These are phyloP conservation scores for Apamea epomidion DNA, from an alignment of 2,888 invertebrate species.

Conservation along the genomic window DNA sequence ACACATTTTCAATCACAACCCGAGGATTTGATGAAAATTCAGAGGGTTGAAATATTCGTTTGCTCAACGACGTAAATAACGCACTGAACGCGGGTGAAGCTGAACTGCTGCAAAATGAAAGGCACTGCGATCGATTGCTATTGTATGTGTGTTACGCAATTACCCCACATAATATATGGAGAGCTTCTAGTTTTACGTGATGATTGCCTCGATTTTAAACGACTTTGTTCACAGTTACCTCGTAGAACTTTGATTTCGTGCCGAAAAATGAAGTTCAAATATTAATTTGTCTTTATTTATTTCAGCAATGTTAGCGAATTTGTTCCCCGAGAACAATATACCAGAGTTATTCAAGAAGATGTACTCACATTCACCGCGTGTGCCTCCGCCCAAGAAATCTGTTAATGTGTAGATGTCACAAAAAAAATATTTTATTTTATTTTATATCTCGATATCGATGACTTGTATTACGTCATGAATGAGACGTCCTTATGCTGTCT, in stretches of 20 bases:
- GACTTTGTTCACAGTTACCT: too few species aligned
- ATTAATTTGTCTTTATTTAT: conserved; percentile 44
- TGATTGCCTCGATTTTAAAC: too few species aligned
- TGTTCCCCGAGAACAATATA: conserved; percentile 95
- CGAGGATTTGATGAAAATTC: too few species aligned
- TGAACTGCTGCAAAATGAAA: too few species aligned
- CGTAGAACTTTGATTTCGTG: background rate
- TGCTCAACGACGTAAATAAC: too few species aligned
- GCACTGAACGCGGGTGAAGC: too few species aligned
- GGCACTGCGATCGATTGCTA: too few species aligned
- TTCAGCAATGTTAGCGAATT: conserved; percentile 91
- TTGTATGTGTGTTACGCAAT: too few species aligned
- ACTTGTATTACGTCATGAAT: background rate
- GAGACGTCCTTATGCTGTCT: conserved; percentile 6
- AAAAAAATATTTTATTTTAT: conserved; percentile 1
- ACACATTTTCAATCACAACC: too few species aligned
- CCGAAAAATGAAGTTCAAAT: background rate
- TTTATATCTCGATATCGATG: conserved; percentile 16
- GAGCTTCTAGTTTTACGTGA: too few species aligned
- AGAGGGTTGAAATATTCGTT: too few species aligned
- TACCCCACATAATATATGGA: too few species aligned
- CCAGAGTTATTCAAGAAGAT: conserved; percentile 93
- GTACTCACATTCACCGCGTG: conserved; percentile 92
- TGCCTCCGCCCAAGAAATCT: conserved; percentile 80
- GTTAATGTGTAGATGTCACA: conserved; percentile 73